Evolutionary conservation across 2,888 invertebrate genomes (phyloP), one percentile per base, ranked within the genome.

Genomic region (Caenorhabditis sp.): DNA sequence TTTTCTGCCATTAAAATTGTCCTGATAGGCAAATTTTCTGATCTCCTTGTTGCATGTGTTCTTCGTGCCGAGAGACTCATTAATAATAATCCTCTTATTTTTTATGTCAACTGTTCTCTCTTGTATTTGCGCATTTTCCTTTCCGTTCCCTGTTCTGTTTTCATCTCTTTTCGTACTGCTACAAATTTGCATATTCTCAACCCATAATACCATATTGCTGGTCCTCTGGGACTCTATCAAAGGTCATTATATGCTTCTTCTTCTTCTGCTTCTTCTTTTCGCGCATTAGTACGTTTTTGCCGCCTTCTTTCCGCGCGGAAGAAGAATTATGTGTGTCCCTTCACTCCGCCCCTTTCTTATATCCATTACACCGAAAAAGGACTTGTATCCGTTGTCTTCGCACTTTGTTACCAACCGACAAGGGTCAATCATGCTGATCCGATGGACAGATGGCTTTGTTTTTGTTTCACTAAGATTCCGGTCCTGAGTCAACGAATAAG

Each of bases 201-300:
- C 59, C 22, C 75, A 26, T 26, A 31, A 75, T 75, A 77, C 79
- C 79, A 79, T 79, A 79, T 79, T 79, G 70, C 35, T 44, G 49
- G 63, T 51, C 61, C 66, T 69, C 35, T 28, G 56, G 44, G 79
- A 69, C 51, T 24, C 19, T 63, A 64, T 58, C 68, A 66, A 22
- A 41, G 59, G 54, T 70, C 79, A 70, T 70, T 77, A 77, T 77
- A 59, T 70, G 68, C 77, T 70, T 63, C 69, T 61, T 61, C 51
- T 44, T 28, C 31, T 64, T 56, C 49, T 56, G n/a, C n/a, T n/a
- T n/a, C n/a, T n/a, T n/a, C 38, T 63, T 59, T 49, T 69, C 69
- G 66, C 51, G 61, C 69, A 69, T 80, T 80, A 80, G 80, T 80
- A 80, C 80, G 80, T 80, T 80, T 80, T 80, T 80, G 74, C 69